These are phyloP conservation scores for Leptinotarsa tumamoca DNA, from an alignment of 2,888 invertebrate genomes.

Conservation along the genomic window DNA sequence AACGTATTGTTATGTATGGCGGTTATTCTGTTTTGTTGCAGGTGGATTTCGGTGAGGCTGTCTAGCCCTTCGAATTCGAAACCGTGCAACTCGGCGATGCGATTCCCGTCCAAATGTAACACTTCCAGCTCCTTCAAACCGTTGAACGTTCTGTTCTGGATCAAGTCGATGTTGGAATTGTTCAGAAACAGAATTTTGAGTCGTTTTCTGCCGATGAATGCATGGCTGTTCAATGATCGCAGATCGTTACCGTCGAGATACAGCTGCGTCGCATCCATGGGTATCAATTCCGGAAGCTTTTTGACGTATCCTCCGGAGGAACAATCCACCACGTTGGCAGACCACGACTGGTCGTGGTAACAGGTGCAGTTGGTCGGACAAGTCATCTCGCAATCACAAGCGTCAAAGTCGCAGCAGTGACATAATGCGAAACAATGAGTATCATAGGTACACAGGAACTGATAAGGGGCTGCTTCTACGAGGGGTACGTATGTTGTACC, in stretches of 20 bases:
- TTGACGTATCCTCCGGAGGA: conserved; percentile 77
- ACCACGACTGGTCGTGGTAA: conserved; percentile 89
- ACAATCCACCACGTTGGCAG: conserved; percentile 88
- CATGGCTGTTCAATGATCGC: conserved; percentile 80
- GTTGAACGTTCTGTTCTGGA: conserved; percentile 87
- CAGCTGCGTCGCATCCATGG: conserved; percentile 91
- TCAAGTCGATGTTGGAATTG: conserved; percentile 80
- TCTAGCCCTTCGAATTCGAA: conserved; percentile 86
- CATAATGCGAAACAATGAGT: conserved; percentile 88
- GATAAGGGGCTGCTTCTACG: conserved; percentile 82
- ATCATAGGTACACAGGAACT: conserved; percentile 87
- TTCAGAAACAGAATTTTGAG: conserved; percentile 82
- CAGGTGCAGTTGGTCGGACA: conserved; percentile 90
- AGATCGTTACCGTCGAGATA: conserved; percentile 88
- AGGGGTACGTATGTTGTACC: conserved; percentile 80
- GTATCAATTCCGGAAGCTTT: conserved; percentile 83
- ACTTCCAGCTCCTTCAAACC: conserved; percentile 83
- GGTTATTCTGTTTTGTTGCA: conserved; percentile 80
- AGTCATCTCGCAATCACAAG: conserved; percentile 93
- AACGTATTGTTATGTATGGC: conserved; percentile 81
- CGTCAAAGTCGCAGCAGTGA: conserved; percentile 91
- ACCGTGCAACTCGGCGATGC: conserved; percentile 77
- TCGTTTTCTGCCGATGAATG: conserved; percentile 87
- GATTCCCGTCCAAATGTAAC: conserved; percentile 81
- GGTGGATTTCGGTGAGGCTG: conserved; percentile 77